These are phyloP conservation scores for Anableps anableps DNA, from an alignment of 2,797 vertebrate genomes.

Conservation along the genomic window DNA sequence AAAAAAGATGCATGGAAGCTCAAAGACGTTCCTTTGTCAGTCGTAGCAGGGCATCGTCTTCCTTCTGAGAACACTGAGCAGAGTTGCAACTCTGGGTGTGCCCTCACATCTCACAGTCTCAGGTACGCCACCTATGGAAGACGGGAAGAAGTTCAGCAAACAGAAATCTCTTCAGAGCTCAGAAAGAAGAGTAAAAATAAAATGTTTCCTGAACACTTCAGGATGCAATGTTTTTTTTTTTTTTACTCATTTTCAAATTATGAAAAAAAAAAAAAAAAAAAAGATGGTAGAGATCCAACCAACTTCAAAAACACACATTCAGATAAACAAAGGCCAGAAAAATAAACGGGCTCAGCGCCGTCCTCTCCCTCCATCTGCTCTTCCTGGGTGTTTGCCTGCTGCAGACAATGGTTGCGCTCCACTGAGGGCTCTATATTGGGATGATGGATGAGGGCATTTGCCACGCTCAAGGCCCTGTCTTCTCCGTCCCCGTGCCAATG, in stretches of 20 bases:
- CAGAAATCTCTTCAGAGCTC: not conserved
- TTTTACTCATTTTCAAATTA: constrained; percentile 48
- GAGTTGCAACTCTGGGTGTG: constrained; percentile 7
- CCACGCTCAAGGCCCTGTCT: constrained; percentile 72
- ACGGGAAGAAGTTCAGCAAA: constrained; percentile 16
- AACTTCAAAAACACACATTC: constrained; percentile 63
- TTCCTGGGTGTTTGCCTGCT: constrained; percentile 71
- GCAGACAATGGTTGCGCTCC: constrained; percentile 64
- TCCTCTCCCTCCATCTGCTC: constrained; percentile 68
- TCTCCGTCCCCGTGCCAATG: constrained; percentile 59
- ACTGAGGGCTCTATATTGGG: constrained; percentile 69
- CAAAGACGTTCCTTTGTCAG: not conserved
- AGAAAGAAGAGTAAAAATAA: constrained; percentile 2
- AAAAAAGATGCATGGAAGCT: not conserved
- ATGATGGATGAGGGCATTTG: constrained; percentile 81
- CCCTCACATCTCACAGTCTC: constrained; percentile 62
- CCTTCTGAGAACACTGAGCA: not conserved
- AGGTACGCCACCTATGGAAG: constrained; percentile 74
- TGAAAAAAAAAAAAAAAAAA: constrained; percentile 5
- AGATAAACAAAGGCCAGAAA: constrained; percentile 52
- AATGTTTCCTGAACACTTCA: constrained; percentile 1
- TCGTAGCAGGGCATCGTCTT: not conserved
- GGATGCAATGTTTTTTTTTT: constrained; percentile 1
- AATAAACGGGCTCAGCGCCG: constrained; percentile 44
- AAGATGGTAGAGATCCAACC: constrained; percentile 65